Evolutionary conservation across 2,888 invertebrate species (phyloP).

Genomic region (Habroteleia sp.): DNA sequence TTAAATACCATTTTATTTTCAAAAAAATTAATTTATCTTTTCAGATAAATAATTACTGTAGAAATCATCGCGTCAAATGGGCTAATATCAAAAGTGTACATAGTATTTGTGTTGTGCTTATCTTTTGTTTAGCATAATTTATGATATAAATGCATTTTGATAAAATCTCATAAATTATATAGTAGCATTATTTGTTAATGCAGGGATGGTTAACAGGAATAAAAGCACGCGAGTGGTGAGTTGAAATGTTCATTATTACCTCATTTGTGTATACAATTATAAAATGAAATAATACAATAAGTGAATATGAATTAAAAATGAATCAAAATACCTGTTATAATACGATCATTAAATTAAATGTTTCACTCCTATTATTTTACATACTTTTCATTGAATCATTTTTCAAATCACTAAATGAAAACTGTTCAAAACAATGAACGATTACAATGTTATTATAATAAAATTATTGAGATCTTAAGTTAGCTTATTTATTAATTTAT

Average conservation of each 20-base stretch:
- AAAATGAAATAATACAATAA: too few species aligned
- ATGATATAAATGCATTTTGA: slow-evolving; percentile 14
- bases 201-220: slow-evolving; percentile 77
- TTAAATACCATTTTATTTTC: too few species aligned
- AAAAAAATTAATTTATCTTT: slow-evolving; percentile 9
- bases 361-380: too few species aligned
- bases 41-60: slow-evolving; percentile 7
- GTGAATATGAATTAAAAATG: too few species aligned
- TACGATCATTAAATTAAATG: too few species aligned
- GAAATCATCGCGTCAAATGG: not conserved
- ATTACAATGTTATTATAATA: too few species aligned
- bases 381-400: too few species aligned
- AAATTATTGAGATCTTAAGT: too few species aligned
- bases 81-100: slow-evolving; percentile 18
- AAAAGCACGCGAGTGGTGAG: slow-evolving; percentile 77
- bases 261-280: not conserved
- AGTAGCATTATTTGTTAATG: slow-evolving; percentile 46
- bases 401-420: too few species aligned
- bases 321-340: too few species aligned
- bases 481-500: slow-evolving; percentile 7
- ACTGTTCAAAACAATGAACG: too few species aligned
- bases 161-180: slow-evolving; percentile 28
- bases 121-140: slow-evolving; percentile 30
- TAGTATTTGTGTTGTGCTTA: slow-evolving; percentile 2
- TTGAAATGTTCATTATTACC: slow-evolving; percentile 39